These are phyloP conservation scores for Strigamia crassipes DNA, from an alignment of 2,888 invertebrate species.

Conservation along the genomic window DNA sequence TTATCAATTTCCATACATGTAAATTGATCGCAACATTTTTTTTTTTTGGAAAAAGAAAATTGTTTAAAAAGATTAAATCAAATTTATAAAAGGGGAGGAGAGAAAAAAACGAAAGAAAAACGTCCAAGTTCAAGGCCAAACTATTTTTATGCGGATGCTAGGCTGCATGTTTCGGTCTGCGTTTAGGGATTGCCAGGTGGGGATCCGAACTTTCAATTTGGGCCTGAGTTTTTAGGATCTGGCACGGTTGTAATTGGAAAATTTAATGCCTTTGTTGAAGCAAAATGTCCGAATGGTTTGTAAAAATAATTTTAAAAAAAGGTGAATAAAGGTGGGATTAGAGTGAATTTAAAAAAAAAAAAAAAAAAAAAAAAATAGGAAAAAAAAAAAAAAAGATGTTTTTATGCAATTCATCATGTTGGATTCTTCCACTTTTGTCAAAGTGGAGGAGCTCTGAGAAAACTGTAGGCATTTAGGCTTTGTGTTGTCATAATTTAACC, in stretches of 20 bases:
- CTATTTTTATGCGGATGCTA: conserved; percentile 39
- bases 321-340: not conserved
- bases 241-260: not conserved
- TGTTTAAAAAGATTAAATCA: not conserved
- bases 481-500: conserved; percentile 6
- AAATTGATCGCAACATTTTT: no score
- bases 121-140: conserved; percentile 33
- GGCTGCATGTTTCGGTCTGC: not conserved
- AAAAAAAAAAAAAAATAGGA: no score
- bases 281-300: not conserved
- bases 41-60: not conserved
- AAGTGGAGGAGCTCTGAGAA: not conserved
- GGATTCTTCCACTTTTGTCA: not conserved
- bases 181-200: conserved; percentile 20
- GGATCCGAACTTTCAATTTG: no score
- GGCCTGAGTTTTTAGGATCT: not conserved
- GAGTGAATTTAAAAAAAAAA: not conserved
- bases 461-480: not conserved
- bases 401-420: not conserved
- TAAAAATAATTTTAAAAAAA: not conserved
- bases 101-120: not conserved
- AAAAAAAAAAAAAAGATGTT: no score
- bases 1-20: no score
- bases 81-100: not conserved
- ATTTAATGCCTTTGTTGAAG: not conserved